Base-by-base conservation (phyloP, 2,888 invertebrate species). In the Aleiodes alternator region DNA sequence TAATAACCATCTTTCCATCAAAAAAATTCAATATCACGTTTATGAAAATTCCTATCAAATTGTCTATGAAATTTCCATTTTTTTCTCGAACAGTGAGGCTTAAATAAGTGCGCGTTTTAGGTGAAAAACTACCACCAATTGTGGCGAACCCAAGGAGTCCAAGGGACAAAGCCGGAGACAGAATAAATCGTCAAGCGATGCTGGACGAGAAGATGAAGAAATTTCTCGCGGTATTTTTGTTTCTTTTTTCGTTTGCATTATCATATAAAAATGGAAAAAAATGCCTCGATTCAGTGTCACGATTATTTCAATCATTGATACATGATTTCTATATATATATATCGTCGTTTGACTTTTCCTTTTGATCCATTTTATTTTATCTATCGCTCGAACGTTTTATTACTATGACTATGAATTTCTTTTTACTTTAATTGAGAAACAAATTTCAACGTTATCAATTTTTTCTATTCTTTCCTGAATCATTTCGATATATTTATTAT, bases 191-290 rank as follows among this genome's bases (percentile, higher is more conserved):
- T 87, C 95, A 95, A 90, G 96, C 95, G 91, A 95, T 96, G 91
- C 93, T 96, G 92, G 95, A 96, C 91, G 96, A 96, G 92, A 96
- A 96, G 94, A 96, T 96, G 92, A 95, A 96, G 94, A 96, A 96
- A 91, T 97, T 96, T 91, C 92, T 96, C 92, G 96, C 96, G 96
- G 97, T 97, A 95, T 91, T 84, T 84, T 70, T 80, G 71, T 66
- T 43, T 9, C 3, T 43, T 9, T 43, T 43, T 43, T 43, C 11
- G 9, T 43, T 43, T 43, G 23, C 43, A 43, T 43, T 69, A 76
- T 34, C 34, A 81, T 76, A 73, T 73, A 76, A 76, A 76, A 66
- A 64, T 12, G 16, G 23, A 14, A 55, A n/a, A 6, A 5, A 31
- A 59, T 72, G 43, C 43, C 29, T 55, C 55, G 61, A 74, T 74